A percentile compares a stretch with the other conserved stretches of the same genome.
Evolutionary conservation across 2,113 vertebrate genomes (phyloP).

Genomic region (Pelmatolapia mariae): DNA sequence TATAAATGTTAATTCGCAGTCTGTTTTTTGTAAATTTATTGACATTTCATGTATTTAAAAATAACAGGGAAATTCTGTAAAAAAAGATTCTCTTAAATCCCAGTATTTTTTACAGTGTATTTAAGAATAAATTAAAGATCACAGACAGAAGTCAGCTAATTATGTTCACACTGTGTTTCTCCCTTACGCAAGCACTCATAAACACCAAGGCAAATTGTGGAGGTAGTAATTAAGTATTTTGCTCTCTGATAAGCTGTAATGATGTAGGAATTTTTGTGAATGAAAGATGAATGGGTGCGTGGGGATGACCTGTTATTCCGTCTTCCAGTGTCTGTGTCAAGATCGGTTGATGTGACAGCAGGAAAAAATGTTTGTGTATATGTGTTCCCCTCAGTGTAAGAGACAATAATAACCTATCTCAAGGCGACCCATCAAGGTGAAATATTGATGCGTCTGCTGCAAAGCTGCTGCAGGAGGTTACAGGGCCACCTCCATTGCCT

Average conservation of each 20-base stretch:
- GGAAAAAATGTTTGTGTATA: not conserved
- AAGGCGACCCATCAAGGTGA: slow-evolving; percentile 41
- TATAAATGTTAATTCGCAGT: fast-evolving
- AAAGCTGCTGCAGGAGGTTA: slow-evolving; percentile 21
- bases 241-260: not conserved
- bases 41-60: not conserved
- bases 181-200: not conserved
- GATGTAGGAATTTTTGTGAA: not conserved
- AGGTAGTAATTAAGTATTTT: slow-evolving; percentile 16
- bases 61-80: not conserved
- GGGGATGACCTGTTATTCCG: not conserved
- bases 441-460: slow-evolving; percentile 50
- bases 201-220: not conserved
- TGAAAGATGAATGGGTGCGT: not conserved
- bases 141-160: slow-evolving; percentile 44
- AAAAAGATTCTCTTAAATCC: not conserved
- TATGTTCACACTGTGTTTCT: not conserved
- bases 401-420: slow-evolving; percentile 39
- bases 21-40: not conserved
- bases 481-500: slow-evolving; percentile 11
- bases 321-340: not conserved
- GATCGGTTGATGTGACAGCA: not conserved
- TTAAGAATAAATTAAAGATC: slow-evolving; percentile 59
- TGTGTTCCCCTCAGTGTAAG: not conserved
- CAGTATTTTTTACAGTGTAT: not conserved